Base-by-base conservation (phyloP, 2,888 invertebrate species). In the Rhamphomyia laevipes region DNA sequence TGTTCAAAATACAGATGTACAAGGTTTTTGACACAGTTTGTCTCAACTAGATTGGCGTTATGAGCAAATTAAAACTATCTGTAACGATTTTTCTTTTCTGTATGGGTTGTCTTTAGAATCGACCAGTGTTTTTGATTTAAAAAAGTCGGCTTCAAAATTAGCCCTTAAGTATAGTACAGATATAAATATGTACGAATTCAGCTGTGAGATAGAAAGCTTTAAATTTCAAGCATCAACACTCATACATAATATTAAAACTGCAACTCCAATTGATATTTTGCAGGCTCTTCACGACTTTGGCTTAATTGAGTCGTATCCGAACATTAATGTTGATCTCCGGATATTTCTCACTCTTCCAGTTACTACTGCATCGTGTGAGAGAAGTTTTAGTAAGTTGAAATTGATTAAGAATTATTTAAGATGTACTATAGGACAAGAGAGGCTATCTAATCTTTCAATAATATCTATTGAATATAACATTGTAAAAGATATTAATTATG, bases 191-290 rank as follows among this genome's bases (percentile, higher is more conserved):
- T 42, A 27, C 15, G 42, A 42, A 13, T 4, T 17, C 13, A 5
- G 27, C 2, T 27, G 42, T 42, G 42, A 42, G 9, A 27, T 42
- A n/a, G 27, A 42, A 42, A 27, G 42, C 9, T 23, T 42, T 15
- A 42, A 42, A 42, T 42, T 27, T 42, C 27, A 42, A 42, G 42
- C 42, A 42, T 42, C 42, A 27, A 42, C 9, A n/a, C 9, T 42
- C 2, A 9, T 42, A 42, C 6, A 27, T 5, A 27, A 42, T 42
- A 7, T 42, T 9, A 42, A 23, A 23, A 42, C 23, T 42, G 42
- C 42, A 42, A 42, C 42, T 7, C 27, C n/a, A 42, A 13, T 42
- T 42, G 42, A 42, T 27, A 42, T 42, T 42, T 42, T 42, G 9
- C 42, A 42, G 9, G 23, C 6, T n/a, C 42, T 42, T 3, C 27